Percentiles rank a stretch among this genome's conserved stretches.
These are phyloP conservation scores for Albula goreensis DNA, from an alignment of 2,113 vertebrate genomes.

Conservation along the genomic window DNA sequence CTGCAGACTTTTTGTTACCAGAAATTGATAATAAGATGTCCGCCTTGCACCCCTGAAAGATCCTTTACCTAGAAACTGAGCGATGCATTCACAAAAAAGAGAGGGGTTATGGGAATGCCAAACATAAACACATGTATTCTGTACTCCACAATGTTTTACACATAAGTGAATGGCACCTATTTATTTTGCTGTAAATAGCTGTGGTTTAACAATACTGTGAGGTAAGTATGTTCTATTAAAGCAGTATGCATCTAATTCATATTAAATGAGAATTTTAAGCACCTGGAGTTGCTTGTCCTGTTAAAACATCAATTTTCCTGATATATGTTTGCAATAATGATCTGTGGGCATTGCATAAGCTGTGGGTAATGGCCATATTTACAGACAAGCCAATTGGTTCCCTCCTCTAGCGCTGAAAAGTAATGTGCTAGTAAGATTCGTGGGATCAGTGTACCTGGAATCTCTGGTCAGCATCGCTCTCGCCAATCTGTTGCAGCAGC, in stretches of 20 bases:
- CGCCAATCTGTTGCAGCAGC: constrained; percentile 92
- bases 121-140: background rate
- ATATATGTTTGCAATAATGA: background rate
- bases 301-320: background rate
- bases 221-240: no score
- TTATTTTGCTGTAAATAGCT: background rate
- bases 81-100: constrained; percentile 43
- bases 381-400: background rate
- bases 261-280: background rate
- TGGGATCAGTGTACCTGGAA: constrained; percentile 83
- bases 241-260: no score
- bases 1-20: constrained; percentile 48
- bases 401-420: background rate
- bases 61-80: constrained; percentile 55
- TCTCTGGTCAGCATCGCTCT: constrained; percentile 86
- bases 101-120: constrained; percentile 28
- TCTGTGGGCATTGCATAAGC: background rate
- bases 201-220: no score
- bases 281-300: background rate
- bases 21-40: constrained; percentile 51
- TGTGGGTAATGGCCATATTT: background rate
- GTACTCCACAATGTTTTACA: background rate
- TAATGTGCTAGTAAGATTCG: background rate
- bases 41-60: constrained; percentile 49
- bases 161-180: background rate